These are phyloP conservation scores for Euwallacea similis DNA, from an alignment of 1,140 invertebrate genomes.

Conservation along the genomic window DNA sequence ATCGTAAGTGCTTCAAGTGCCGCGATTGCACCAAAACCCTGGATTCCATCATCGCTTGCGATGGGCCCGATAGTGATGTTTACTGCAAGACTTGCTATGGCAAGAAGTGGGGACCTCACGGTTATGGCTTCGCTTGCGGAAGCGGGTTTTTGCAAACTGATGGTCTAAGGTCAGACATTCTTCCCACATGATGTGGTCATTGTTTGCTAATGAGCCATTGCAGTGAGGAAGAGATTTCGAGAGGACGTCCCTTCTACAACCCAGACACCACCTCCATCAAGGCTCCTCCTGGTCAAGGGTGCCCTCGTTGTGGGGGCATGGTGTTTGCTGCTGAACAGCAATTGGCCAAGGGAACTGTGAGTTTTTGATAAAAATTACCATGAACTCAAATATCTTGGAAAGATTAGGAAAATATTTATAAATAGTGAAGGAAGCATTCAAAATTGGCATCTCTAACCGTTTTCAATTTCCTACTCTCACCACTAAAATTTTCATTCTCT, in stretches of 20 bases:
- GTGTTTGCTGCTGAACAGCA: slow-evolving; percentile 94
- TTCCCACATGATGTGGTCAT: not conserved
- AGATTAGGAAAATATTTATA: too few species aligned
- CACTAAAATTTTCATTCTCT: too few species aligned
- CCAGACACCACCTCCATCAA: slow-evolving; percentile 86
- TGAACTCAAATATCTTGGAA: too few species aligned
- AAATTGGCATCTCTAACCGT: too few species aligned
- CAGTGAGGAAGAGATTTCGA: slow-evolving; percentile 81
- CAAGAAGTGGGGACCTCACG: slow-evolving; percentile 92
- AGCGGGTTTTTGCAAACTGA: slow-evolving; percentile 91
- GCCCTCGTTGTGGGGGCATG: slow-evolving; percentile 87
- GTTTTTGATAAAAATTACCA: slow-evolving; percentile 45
- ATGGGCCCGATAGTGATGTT: slow-evolving; percentile 85
- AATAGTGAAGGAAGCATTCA: too few species aligned
- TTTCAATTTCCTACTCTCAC: too few species aligned
- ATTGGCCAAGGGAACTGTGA: slow-evolving; percentile 84
- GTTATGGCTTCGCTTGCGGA: slow-evolving; percentile 92
- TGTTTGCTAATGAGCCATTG: slow-evolving; percentile 3
- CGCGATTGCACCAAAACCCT: slow-evolving; percentile 88
- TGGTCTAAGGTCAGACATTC: slow-evolving; percentile 73
- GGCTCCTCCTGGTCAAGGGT: slow-evolving; percentile 84
- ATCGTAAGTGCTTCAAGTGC: slow-evolving; percentile 98
- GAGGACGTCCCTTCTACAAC: slow-evolving; percentile 74
- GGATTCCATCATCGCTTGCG: slow-evolving; percentile 91
- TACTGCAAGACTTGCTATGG: slow-evolving; percentile 93